These are phyloP conservation scores for Porites evermanni DNA, from an alignment of 92 coral and sea anemone species.

Conservation along the genomic window DNA sequence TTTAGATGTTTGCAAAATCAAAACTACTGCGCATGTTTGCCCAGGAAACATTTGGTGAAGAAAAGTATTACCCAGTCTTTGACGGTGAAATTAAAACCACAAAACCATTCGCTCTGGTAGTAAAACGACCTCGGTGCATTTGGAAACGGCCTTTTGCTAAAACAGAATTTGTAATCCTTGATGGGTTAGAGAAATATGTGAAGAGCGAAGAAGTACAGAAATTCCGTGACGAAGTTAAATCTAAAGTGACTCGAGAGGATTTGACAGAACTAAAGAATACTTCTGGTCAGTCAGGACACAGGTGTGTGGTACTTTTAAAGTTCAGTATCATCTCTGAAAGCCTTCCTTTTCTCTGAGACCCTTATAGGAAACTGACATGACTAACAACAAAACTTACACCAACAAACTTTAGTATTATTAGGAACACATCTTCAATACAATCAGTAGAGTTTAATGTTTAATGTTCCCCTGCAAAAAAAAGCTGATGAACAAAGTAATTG, in stretches of 20 bases:
- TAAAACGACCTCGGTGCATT: not conserved
- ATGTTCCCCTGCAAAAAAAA: too few relatives aligned
- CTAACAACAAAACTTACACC: too few relatives aligned
- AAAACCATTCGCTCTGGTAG: not conserved
- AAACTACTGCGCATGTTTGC: conserved; percentile 16
- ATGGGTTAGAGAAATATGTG: conserved; percentile 12
- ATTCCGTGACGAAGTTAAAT: not conserved
- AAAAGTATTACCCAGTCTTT: not conserved
- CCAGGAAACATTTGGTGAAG: not conserved
- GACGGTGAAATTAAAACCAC: not conserved
- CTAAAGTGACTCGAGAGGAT: not conserved
- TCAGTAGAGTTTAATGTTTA: too few relatives aligned
- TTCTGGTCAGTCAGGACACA: not conserved
- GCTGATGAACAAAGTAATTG: too few relatives aligned
- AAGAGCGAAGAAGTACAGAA: not conserved
- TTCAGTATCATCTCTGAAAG: not conserved
- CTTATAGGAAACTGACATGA: too few relatives aligned
- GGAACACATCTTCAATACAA: too few relatives aligned
- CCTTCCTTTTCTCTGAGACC: too few relatives aligned
- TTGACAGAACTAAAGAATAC: too few relatives aligned
- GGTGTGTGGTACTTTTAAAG: not conserved
- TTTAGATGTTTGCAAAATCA: conserved; percentile 7
- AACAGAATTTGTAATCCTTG: conserved; percentile 22
- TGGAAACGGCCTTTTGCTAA: conserved; percentile 22
- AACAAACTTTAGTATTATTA: too few relatives aligned